These are phyloP conservation scores for Julus scandinavius DNA, from an alignment of 2,888 invertebrate genomes.

Conservation along the genomic window DNA sequence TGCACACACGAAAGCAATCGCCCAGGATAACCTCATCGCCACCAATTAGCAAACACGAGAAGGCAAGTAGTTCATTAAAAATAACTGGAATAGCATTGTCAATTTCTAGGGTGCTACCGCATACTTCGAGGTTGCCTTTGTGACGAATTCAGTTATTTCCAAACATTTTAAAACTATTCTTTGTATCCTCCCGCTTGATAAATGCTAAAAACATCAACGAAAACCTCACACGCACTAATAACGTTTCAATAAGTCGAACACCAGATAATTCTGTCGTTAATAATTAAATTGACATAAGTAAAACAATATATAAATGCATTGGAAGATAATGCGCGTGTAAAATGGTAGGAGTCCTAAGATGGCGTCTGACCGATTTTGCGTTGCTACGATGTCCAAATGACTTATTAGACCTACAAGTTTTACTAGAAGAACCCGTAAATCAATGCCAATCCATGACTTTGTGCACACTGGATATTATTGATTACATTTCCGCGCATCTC, in stretches of 20 bases:
- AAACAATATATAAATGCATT: no score
- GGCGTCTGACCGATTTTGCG: neutral
- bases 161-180: no score
- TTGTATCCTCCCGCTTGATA: no score
- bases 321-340: no score
- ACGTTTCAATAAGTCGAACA: no score
- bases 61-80: conserved; percentile 25
- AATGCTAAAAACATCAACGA: no score
- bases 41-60: conserved; percentile 31
- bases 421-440: neutral
- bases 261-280: no score
- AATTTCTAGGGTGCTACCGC: neutral
- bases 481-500: conserved; percentile 28
- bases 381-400: neutral
- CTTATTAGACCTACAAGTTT: neutral
- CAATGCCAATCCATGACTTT: neutral
- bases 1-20: conserved; percentile 9
- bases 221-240: no score
- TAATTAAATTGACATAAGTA: no score
- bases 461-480: conserved; percentile 3
- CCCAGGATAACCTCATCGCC: conserved; percentile 10
- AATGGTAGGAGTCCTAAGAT: neutral
- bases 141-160: no score
- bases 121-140: neutral
- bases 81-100: neutral